A percentile compares a stretch with the other conserved stretches of the same genome.
Evolutionary conservation across 1,140 invertebrate species (phyloP).

Genomic region (Habropoda laboriosa): DNA sequence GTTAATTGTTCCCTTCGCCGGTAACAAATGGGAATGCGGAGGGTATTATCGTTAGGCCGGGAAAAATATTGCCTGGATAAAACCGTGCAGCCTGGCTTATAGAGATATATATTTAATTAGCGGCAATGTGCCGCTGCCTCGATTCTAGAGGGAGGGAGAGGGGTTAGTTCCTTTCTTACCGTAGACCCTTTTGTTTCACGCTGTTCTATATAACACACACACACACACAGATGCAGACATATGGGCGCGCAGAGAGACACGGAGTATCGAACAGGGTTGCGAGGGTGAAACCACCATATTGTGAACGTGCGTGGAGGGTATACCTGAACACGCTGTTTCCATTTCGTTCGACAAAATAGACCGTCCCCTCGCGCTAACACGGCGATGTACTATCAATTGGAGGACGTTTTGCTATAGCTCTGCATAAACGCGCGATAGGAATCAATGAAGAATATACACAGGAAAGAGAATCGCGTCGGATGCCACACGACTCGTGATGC

Average conservation of each 20-base stretch:
- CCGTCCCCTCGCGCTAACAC: conserved; percentile 19
- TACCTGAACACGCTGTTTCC: conserved; percentile 30
- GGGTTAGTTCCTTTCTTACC: conserved; percentile 27
- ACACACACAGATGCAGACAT: background rate
- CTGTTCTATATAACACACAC: background rate
- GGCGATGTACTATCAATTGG: conserved; percentile 5
- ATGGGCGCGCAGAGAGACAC: background rate
- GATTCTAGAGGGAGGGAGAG: background rate
- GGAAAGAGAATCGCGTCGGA: background rate
- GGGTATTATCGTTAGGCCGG: conserved; percentile 41
- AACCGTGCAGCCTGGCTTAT: conserved; percentile 18
- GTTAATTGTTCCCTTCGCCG: conserved; percentile 42
- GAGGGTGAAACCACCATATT: conserved; percentile 13
- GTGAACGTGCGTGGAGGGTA: background rate
- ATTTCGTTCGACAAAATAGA: conserved; percentile 39
- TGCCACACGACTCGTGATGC: no score
- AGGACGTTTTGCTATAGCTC: background rate
- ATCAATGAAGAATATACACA: no score
- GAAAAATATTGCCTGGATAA: conserved; percentile 42
- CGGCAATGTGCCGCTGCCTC: background rate
- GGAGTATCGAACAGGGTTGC: background rate
- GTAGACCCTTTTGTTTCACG: conserved; percentile 19
- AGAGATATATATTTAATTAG: conserved; percentile 58
- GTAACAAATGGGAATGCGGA: conserved; percentile 34
- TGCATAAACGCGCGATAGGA: background rate